phyloP scores from a whole-genome alignment of 2,113 vertebrate species.

The Oncorhynchus gorbuscha region DNA sequence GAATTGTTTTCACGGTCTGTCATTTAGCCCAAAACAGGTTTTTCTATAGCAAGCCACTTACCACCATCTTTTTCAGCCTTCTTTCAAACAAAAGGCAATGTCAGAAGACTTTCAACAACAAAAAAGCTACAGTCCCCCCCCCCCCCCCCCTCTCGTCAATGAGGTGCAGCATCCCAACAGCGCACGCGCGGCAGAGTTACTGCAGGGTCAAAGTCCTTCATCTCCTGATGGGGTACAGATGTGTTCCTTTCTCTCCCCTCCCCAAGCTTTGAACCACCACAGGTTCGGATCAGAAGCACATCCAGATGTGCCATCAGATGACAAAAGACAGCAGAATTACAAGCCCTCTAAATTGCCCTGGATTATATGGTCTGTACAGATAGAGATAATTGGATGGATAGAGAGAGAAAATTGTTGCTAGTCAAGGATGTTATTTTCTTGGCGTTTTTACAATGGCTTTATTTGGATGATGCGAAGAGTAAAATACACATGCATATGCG shows the following conservation, averaged over 20 bases:
- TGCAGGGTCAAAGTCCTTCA: neutral
- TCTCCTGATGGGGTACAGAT: neutral
- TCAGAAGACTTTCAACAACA: neutral
- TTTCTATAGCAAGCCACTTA: neutral
- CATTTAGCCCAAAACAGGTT: neutral
- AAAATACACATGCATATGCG: neutral
- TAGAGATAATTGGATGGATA: neutral
- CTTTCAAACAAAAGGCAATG: neutral
- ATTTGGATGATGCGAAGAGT: neutral
- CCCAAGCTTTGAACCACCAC: neutral
- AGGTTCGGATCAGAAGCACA: neutral
- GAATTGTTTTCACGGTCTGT: neutral
- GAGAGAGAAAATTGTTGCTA: neutral
- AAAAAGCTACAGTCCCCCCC: neutral
- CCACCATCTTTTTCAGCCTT: no score
- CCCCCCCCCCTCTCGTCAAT: neutral
- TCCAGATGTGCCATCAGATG: neutral
- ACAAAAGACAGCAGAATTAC: neutral
- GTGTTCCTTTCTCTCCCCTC: neutral
- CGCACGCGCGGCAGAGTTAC: neutral
- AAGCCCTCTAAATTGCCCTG: neutral
- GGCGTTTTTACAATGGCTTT: neutral
- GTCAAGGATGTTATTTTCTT: neutral
- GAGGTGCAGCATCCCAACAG: neutral
- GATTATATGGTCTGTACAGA: neutral